Percentiles rank a stretch among this genome's conserved stretches.
These are phyloP conservation scores for Lydus trimaculatus DNA, from an alignment of 2,888 invertebrate genomes.

Conservation along the genomic window DNA sequence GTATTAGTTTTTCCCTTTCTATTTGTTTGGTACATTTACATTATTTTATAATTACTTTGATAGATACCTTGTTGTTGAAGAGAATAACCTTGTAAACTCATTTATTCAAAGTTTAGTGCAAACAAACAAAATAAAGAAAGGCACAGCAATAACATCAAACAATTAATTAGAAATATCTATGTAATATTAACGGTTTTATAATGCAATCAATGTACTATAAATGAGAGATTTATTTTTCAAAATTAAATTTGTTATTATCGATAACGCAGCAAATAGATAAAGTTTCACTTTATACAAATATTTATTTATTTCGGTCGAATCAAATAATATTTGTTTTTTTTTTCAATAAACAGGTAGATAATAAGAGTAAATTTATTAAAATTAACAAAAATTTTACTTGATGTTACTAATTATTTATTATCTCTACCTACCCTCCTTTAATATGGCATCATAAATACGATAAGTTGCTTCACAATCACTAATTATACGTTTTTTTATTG, in stretches of 20 bases:
- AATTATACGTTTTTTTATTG: constrained; percentile 64
- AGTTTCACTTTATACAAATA: not conserved
- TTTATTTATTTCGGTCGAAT: not conserved
- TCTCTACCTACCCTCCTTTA: constrained; percentile 70
- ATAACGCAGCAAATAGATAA: not conserved
- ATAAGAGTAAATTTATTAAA: no score
- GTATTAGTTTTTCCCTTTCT: no score
- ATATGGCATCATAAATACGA: constrained; percentile 80
- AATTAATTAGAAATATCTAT: not conserved
- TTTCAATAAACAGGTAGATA: no score
- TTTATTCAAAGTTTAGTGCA: not conserved
- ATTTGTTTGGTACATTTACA: no score
- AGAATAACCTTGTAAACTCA: constrained; percentile 10
- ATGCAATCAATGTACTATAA: no score
- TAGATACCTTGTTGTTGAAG: constrained; percentile 9
- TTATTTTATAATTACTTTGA: not conserved
- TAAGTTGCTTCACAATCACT: constrained; percentile 84
- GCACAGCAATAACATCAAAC: no score
- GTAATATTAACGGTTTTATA: not conserved
- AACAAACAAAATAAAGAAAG: not conserved
- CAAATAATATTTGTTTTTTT: not conserved
- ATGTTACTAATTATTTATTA: no score
- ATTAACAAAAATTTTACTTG: no score
- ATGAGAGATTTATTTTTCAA: no score
- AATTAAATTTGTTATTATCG: not conserved